Base-by-base conservation (phyloP, 2,113 vertebrate species). In the Elanoides forficatus region DNA sequence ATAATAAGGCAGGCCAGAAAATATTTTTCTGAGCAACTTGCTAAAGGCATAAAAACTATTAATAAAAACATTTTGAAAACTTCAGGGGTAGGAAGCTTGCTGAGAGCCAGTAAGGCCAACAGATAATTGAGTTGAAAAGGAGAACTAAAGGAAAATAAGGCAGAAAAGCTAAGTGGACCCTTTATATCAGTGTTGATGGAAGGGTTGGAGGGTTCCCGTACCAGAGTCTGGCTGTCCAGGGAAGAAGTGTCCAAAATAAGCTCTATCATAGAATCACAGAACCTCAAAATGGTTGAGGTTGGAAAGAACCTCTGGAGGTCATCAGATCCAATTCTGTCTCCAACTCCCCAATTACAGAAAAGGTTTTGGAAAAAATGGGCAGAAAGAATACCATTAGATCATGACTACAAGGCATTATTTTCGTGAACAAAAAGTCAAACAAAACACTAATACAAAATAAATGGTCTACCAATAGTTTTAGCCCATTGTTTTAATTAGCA, bases 381-480 rank as follows among this genome's bases (percentile, higher is more conserved):
- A 53, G 27, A 62, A 94, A 86, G 15, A 45, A 58, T 56, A 32
- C 6, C 12, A 23, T 85, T 25, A 53, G 20, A 67, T 45, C 32
- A 30, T 7, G 12, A 82, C 22, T 38, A 75, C 2, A 9, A 59
- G 58, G 38, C 1, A 26, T 60, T 55, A 72, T 72, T 75, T 83
- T 75, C 10, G 5, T n/a, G n/a, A n/a, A n/a, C 5, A 15, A 92
- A 66, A 75, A 56, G 5, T 79, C 10, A 59, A 94, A 48, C 0
- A 1, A 72, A 90, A 68, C 2, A 59, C 32, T 79, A 53, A 66
- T 47, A n/a, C 13, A 63, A 82, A 88, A 68, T 38, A 76, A 72
- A 42, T 50, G 0, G 30, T 38, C n/a, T 59, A 56, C 6, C 5
- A 55, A 25, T 22, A 3, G 0, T 6, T 40, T 85, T 74, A 42